phyloP scores from a whole-genome alignment of 2,888 invertebrate species.

The Dryocosmus kuriphilus region DNA sequence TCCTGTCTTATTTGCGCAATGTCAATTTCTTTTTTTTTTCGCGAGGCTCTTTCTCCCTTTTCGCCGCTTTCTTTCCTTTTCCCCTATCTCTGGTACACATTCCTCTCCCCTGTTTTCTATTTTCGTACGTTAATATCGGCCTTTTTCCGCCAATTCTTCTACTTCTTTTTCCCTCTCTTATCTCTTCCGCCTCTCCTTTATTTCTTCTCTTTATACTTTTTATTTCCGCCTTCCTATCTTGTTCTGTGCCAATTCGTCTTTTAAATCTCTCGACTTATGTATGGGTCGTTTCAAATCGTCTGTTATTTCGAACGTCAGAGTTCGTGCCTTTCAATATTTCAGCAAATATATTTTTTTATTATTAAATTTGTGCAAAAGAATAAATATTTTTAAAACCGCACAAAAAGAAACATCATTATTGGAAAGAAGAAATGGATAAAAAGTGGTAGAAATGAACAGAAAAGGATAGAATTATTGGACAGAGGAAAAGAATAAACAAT shows the following conservation, averaged over 20 bases:
- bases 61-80: slow-evolving; percentile 32
- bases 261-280: slow-evolving; percentile 14
- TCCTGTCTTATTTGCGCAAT: slow-evolving; percentile 39
- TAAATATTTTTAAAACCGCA: neutral
- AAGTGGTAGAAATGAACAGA: too few species aligned
- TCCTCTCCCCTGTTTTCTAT: slow-evolving; percentile 43
- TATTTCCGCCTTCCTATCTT: slow-evolving; percentile 22
- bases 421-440: too few species aligned
- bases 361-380: neutral
- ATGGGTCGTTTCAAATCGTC: slow-evolving; percentile 14
- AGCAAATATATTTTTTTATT: neutral
- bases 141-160: slow-evolving; percentile 36
- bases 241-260: slow-evolving; percentile 33
- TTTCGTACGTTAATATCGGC: slow-evolving; percentile 48
- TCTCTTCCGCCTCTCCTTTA: slow-evolving; percentile 39
- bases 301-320: slow-evolving; percentile 15
- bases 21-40: slow-evolving; percentile 40
- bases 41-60: slow-evolving; percentile 33
- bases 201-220: slow-evolving; percentile 29
- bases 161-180: slow-evolving; percentile 38
- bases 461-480: too few species aligned
- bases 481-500: too few species aligned
- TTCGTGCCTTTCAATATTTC: slow-evolving; percentile 15
- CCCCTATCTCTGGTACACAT: slow-evolving; percentile 41
- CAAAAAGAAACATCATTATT: too few species aligned